Evolutionary conservation across 2,888 invertebrate species (phyloP).

Genomic region (Theristus sp.): DNA sequence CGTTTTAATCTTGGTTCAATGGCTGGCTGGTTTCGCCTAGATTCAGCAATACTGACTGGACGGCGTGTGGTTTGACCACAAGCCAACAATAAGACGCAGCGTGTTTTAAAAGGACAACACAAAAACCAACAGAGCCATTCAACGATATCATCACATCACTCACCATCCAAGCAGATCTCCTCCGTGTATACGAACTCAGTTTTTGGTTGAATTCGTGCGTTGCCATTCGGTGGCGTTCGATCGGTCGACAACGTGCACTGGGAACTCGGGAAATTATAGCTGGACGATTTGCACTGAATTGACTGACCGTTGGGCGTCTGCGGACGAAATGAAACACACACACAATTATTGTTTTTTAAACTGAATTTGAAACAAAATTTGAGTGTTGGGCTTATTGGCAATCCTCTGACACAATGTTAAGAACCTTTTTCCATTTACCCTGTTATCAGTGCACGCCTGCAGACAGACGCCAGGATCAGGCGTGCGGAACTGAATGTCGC

Average conservation of each 20-base stretch:
- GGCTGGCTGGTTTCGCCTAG: too few relatives aligned
- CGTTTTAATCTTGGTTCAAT: too few relatives aligned
- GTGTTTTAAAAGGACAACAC: too few relatives aligned
- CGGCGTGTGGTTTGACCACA: too few relatives aligned
- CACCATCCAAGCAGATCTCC: not conserved
- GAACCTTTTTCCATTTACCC: not conserved
- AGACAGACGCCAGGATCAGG: not conserved
- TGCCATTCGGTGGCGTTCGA: not conserved
- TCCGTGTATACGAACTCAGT: not conserved
- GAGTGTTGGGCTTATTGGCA: not conserved
- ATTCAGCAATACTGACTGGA: too few relatives aligned
- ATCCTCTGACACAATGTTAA: not conserved
- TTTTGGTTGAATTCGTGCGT: not conserved
- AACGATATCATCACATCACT: not conserved
- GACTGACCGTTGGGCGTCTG: not conserved
- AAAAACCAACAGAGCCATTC: too few relatives aligned
- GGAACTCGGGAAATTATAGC: not conserved
- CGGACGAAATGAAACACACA: too few relatives aligned
- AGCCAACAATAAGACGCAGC: too few relatives aligned
- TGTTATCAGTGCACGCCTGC: not conserved
- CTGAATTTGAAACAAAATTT: too few relatives aligned
- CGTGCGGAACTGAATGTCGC: not conserved
- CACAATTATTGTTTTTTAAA: too few relatives aligned
- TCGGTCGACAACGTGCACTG: not conserved
- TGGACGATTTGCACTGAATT: not conserved